Conservation (phyloP, 2,113 vertebrate species). For the Sturnira hondurensis region DNA sequence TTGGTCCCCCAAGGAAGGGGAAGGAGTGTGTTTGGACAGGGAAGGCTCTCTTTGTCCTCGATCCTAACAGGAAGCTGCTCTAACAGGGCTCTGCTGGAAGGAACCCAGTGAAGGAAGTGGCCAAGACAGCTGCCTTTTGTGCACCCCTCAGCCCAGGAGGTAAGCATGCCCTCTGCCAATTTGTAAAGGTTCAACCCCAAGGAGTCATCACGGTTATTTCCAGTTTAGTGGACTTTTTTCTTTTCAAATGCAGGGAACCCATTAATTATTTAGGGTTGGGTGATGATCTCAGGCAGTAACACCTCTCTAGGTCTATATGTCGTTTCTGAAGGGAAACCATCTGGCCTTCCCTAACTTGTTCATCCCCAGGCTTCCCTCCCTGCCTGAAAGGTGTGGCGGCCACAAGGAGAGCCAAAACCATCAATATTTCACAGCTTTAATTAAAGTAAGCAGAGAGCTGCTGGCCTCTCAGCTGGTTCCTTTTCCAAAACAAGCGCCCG, state of each 20-base stretch:
- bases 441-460: constrained; percentile 73
- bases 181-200: constrained; percentile 15
- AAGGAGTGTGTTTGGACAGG: background rate
- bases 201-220: constrained; percentile 59
- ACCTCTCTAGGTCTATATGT: constrained; percentile 66
- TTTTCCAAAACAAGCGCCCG: constrained; percentile 33
- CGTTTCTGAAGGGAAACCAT: constrained; percentile 77
- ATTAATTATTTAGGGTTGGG: constrained; percentile 79
- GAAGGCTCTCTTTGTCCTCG: background rate
- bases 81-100: background rate
- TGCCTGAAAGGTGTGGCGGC: constrained; percentile 75
- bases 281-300: constrained; percentile 74
- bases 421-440: constrained; percentile 85
- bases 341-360: constrained; percentile 77
- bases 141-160: background rate
- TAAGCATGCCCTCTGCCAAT: background rate
- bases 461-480: background rate
- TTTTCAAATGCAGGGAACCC: constrained; percentile 65
- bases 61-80: background rate
- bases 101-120: background rate
- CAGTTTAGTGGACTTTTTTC: constrained; percentile 35
- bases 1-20: background rate
- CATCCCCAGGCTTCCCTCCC: constrained; percentile 72
- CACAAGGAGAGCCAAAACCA: constrained; percentile 77
- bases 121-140: background rate